A percentile compares a stretch with the other conserved stretches of the same genome.
Evolutionary conservation across 2,888 invertebrate genomes (phyloP).

Genomic region (Cheilosia scutellata): DNA sequence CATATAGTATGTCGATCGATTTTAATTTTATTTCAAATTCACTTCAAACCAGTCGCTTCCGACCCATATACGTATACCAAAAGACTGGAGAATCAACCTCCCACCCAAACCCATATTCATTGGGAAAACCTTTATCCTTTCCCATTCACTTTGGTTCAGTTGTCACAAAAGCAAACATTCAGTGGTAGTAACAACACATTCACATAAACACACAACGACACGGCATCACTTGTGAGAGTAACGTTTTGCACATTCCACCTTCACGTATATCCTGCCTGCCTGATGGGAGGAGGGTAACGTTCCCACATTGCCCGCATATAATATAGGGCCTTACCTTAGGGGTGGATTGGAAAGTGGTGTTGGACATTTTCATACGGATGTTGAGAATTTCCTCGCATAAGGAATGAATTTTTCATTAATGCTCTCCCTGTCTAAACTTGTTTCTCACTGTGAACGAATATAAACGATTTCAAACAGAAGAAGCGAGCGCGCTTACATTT

Average conservation of each 20-base stretch:
- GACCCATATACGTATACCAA: conserved; percentile 2
- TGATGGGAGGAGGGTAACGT: neutral
- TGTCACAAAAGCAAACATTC: conserved; percentile 58
- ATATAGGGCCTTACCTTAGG: conserved; percentile 11
- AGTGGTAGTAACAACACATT: conserved; percentile 29
- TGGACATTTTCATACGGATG: conserved; percentile 17
- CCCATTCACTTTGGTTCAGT: conserved; percentile 52
- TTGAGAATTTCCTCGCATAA: conserved; percentile 19
- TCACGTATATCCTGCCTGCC: conserved; percentile 5
- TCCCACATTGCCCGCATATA: conserved; percentile 22
- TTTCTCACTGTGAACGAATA: conserved; percentile 2
- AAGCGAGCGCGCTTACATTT: neutral
- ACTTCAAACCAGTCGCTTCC: conserved; percentile 56
- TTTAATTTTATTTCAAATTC: conserved; percentile 71
- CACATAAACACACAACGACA: conserved; percentile 39
- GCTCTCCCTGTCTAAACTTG: neutral
- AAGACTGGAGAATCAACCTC: neutral
- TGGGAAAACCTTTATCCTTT: conserved; percentile 42
- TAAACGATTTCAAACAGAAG: neutral
- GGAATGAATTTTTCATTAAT: conserved; percentile 43
- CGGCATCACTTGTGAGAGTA: conserved; percentile 30
- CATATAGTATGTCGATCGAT: conserved; percentile 65
- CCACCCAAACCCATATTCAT: neutral
- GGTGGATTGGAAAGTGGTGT: conserved; percentile 5
- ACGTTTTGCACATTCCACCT: conserved; percentile 37